Evolutionary conservation across 2,888 invertebrate species (phyloP).

Genomic region (Tholera decimalis): DNA sequence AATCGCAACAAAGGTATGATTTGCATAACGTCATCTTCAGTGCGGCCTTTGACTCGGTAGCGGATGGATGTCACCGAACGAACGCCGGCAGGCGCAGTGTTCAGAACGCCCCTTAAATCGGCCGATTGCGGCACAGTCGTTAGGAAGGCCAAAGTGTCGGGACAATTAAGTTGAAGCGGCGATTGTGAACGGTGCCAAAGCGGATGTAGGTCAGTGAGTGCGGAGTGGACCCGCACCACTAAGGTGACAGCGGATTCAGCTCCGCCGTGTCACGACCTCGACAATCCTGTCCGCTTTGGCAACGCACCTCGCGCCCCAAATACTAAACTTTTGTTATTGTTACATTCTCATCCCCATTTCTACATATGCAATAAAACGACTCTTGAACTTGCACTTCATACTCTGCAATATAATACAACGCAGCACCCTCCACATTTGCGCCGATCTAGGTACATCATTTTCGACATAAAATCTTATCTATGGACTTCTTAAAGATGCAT

Average conservation of each 20-base stretch:
- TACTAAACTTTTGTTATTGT: conserved; percentile 65
- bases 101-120: conserved; percentile 87
- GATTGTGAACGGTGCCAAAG: conserved; percentile 91
- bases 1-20: conserved; percentile 79
- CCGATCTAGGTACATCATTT: conserved; percentile 76
- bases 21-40: conserved; percentile 83
- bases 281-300: conserved; percentile 79
- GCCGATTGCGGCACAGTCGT: conserved; percentile 90
- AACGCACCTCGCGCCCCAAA: conserved; percentile 71
- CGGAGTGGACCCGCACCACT: conserved; percentile 85
- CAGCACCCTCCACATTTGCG: conserved; percentile 67
- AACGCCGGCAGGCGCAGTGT: conserved; percentile 77
- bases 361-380: conserved; percentile 51
- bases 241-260: conserved; percentile 82
- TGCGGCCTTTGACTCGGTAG: conserved; percentile 80
- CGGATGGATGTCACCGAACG: conserved; percentile 76
- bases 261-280: conserved; percentile 77
- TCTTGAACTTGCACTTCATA: conserved; percentile 50
- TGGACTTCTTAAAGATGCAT: conserved; percentile 83
- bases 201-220: conserved; percentile 89
- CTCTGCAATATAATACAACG: conserved; percentile 55
- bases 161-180: conserved; percentile 91
- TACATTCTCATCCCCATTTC: conserved; percentile 53
- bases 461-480: conserved; percentile 85
- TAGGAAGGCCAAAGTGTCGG: conserved; percentile 90